Percentiles rank a stretch among this genome's conserved stretches.
These are phyloP conservation scores for Ctenicera cuprea DNA, from an alignment of 2,888 invertebrate genomes.

Conservation along the genomic window DNA sequence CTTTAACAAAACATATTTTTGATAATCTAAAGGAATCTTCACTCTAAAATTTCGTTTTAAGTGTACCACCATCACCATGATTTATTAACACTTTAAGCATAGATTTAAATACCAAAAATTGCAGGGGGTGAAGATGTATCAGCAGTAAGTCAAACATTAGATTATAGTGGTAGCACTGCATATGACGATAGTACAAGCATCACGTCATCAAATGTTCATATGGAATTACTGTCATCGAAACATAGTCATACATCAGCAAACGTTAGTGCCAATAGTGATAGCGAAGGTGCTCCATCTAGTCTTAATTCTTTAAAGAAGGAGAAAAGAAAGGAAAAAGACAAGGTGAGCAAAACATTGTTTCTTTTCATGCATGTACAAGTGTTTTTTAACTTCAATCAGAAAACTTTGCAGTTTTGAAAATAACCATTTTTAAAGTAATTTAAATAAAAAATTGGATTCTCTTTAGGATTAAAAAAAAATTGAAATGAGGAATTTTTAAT, in stretches of 20 bases:
- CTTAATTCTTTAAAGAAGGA: constrained; percentile 66
- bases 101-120: not conserved
- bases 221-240: constrained; percentile 75
- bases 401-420: no score
- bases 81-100: no score
- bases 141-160: constrained; percentile 71
- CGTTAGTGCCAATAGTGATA: constrained; percentile 75
- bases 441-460: no score
- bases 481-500: no score
- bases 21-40: no score
- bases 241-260: constrained; percentile 75
- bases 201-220: constrained; percentile 75
- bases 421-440: no score
- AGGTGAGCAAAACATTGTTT: constrained; percentile 64
- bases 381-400: no score
- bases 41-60: no score
- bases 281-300: constrained; percentile 67
- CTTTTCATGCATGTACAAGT: no score
- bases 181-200: constrained; percentile 75
- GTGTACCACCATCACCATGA: no score
- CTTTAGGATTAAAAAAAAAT: no score
- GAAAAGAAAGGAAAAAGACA: constrained; percentile 70
- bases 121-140: constrained; percentile 72
- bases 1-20: no score
- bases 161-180: constrained; percentile 73